Percentiles rank a stretch among this genome's conserved stretches.
These are phyloP conservation scores for Actenoides hombroni DNA, from an alignment of 2,113 vertebrate species.

Conservation along the genomic window DNA sequence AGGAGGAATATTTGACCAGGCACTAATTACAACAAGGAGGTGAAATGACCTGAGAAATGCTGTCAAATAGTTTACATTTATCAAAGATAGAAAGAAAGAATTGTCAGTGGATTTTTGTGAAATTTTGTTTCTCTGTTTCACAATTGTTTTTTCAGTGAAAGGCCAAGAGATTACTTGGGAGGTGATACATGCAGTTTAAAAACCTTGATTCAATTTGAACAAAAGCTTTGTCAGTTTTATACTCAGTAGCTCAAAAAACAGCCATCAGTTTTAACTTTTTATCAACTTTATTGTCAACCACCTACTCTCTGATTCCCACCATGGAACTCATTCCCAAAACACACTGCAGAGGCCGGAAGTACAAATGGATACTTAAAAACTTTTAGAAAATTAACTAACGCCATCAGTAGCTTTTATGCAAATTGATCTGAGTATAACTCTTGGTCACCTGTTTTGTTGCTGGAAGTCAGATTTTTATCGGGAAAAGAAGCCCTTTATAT, in stretches of 20 bases:
- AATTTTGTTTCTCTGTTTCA: background rate
- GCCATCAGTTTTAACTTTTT: background rate
- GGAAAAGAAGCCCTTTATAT: background rate
- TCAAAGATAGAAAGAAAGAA: background rate
- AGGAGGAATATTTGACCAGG: background rate
- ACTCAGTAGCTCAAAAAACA: background rate
- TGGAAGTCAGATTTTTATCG: background rate
- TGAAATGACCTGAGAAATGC: background rate
- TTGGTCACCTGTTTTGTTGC: background rate
- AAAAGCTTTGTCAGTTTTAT: background rate
- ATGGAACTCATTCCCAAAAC: background rate
- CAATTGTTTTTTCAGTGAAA: background rate
- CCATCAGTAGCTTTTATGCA: background rate
- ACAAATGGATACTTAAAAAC: background rate
- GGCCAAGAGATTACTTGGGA: background rate
- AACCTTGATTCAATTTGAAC: background rate
- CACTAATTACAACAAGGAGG: background rate
- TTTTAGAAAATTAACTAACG: background rate
- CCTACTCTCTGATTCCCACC: background rate
- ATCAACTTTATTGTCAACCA: background rate
- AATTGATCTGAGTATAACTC: background rate
- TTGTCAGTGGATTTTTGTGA: background rate
- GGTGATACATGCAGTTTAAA: background rate
- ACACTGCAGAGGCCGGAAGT: background rate
- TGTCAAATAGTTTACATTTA: background rate